Conservation (phyloP, 2,888 invertebrate species). For the Harpalus rufipes region DNA sequence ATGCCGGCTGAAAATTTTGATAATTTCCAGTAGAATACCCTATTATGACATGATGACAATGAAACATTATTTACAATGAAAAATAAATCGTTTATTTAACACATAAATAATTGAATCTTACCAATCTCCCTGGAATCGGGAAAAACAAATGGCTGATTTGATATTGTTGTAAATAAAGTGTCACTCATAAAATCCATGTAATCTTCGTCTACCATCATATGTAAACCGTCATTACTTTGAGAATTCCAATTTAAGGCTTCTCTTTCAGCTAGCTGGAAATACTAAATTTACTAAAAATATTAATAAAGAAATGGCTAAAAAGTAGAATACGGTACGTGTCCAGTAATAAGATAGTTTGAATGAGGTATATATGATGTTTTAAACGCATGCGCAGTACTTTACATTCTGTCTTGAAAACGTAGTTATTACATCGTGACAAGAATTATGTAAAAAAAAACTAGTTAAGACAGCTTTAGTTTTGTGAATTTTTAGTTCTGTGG, state of each 20-base stretch:
- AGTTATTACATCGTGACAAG: no score
- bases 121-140: constrained; percentile 98
- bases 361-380: no score
- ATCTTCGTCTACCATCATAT: constrained; percentile 91
- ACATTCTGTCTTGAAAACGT: no score
- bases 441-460: no score
- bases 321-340: no score
- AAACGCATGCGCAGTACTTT: no score
- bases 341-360: no score
- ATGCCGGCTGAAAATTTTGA: no score
- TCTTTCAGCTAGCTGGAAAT: constrained; percentile 83
- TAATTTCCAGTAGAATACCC: no score
- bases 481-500: no score
- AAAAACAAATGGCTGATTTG: constrained; percentile 94
- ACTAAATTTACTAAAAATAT: constrained; percentile 11
- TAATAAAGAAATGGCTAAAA: constrained; percentile 8
- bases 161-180: constrained; percentile 92
- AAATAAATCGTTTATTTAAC: constrained; percentile 25
- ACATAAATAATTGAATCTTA: constrained; percentile 77
- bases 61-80: constrained; percentile 12
- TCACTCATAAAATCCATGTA: constrained; percentile 94
- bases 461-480: no score
- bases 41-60: constrained; percentile 41
- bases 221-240: constrained; percentile 82
- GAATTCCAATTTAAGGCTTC: constrained; percentile 87